These are phyloP conservation scores for Monochamus alternatus DNA, from an alignment of 2,888 invertebrate species.

Conservation along the genomic window DNA sequence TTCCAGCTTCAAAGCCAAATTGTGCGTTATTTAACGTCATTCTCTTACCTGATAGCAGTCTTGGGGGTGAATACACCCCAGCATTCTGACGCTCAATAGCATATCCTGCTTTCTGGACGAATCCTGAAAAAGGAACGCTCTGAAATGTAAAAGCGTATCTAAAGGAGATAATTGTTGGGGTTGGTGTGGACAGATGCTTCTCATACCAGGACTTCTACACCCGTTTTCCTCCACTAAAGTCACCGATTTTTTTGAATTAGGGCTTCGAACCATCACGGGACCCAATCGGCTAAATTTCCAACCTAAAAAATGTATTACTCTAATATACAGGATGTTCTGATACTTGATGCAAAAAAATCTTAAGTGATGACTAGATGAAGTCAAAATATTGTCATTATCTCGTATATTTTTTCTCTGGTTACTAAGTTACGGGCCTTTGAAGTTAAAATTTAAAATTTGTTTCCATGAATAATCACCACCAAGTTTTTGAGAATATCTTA, in stretches of 20 bases:
- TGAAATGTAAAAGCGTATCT: conserved; percentile 67
- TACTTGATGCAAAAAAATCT: too few species aligned
- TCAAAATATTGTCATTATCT: too few species aligned
- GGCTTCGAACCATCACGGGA: conserved; percentile 70
- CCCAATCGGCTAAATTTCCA: conserved; percentile 75
- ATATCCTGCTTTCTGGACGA: conserved; percentile 75
- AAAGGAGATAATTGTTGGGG: conserved; percentile 69
- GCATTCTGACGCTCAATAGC: conserved; percentile 73
- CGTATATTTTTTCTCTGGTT: too few species aligned
- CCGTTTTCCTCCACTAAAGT: conserved; percentile 70
- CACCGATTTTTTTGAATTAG: conserved; percentile 62
- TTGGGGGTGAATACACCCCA: conserved; percentile 73
- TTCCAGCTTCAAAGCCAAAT: too few species aligned
- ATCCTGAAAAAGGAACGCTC: conserved; percentile 76
- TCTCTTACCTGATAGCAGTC: conserved; percentile 71
- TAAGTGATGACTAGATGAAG: too few species aligned
- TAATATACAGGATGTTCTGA: background rate
- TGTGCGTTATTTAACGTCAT: background rate
- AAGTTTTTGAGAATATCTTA: too few species aligned
- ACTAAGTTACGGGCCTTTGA: too few species aligned
- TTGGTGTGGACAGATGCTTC: conserved; percentile 69
- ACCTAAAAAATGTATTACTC: conserved; percentile 60
- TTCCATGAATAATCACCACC: too few species aligned
- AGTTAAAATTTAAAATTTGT: too few species aligned
- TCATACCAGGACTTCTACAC: conserved; percentile 71